Conservation (phyloP, 1,140 invertebrate genomes). For the Cydia strobilella region DNA sequence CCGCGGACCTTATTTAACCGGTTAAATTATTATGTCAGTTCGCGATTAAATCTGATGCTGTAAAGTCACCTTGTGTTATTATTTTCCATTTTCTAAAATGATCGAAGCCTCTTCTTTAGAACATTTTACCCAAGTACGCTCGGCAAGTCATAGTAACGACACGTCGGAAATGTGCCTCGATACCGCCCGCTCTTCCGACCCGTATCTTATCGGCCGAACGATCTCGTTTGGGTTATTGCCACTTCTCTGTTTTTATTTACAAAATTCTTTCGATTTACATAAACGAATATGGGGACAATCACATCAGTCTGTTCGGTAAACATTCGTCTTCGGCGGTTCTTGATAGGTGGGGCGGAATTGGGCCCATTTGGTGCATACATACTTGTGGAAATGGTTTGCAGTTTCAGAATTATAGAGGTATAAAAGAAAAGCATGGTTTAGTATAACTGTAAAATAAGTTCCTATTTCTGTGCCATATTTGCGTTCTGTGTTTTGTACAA, state of each 20-base stretch:
- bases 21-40: too few species aligned
- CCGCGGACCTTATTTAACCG: too few species aligned
- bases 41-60: too few species aligned
- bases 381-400: background rate
- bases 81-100: too few species aligned
- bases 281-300: slow-evolving; percentile 29
- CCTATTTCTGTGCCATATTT: too few species aligned
- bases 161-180: slow-evolving; percentile 18
- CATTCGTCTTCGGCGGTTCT: background rate
- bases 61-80: too few species aligned
- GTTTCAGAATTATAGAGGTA: background rate
- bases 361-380: background rate
- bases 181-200: slow-evolving; percentile 10
- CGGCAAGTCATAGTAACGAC: background rate
- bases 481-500: too few species aligned
- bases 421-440: background rate
- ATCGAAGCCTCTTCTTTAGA: too few species aligned
- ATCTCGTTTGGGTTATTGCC: slow-evolving; percentile 31
- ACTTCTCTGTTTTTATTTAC: slow-evolving; percentile 32
- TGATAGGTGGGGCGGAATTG: background rate
- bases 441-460: too few species aligned
- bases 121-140: background rate
- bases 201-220: slow-evolving; percentile 24
- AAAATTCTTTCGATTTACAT: slow-evolving; percentile 28
- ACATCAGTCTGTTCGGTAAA: slow-evolving; percentile 29